A percentile compares a stretch with the other conserved stretches of the same genome.
Evolutionary conservation across 2,797 vertebrate genomes (phyloP).

Genomic region (Allochrocebus solatus): DNA sequence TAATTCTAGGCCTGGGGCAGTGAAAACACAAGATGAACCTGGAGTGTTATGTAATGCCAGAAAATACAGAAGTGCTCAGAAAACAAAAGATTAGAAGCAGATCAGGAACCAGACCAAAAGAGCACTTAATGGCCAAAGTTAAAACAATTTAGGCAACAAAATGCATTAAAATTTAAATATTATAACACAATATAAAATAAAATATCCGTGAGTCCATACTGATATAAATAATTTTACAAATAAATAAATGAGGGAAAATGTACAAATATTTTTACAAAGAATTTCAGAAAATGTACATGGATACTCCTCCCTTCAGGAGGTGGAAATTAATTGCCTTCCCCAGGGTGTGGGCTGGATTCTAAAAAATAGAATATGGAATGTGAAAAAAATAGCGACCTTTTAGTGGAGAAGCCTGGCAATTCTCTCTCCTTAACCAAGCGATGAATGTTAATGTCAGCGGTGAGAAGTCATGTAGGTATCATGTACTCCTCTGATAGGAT

Average conservation of each 20-base stretch:
- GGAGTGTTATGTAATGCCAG: too few relatives aligned
- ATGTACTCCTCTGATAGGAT: neutral
- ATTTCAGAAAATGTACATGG: neutral
- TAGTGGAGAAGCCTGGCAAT: neutral
- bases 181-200: neutral
- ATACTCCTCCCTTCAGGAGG: neutral
- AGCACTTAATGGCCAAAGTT: neutral
- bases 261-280: neutral
- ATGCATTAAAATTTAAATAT: slow-evolving; percentile 12
- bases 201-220: neutral
- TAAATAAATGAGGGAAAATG: neutral
- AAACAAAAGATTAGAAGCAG: neutral
- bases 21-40: too few relatives aligned
- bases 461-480: neutral
- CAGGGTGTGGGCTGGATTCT: neutral
- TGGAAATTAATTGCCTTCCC: neutral
- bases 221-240: neutral
- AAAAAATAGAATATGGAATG: neutral
- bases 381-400: neutral
- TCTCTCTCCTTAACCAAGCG: neutral
- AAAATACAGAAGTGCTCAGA: neutral
- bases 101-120: neutral
- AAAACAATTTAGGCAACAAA: neutral
- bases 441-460: neutral
- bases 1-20: too few relatives aligned